These are phyloP conservation scores for Cerastoderma edule DNA, from an alignment of 2,888 invertebrate species.

Conservation along the genomic window DNA sequence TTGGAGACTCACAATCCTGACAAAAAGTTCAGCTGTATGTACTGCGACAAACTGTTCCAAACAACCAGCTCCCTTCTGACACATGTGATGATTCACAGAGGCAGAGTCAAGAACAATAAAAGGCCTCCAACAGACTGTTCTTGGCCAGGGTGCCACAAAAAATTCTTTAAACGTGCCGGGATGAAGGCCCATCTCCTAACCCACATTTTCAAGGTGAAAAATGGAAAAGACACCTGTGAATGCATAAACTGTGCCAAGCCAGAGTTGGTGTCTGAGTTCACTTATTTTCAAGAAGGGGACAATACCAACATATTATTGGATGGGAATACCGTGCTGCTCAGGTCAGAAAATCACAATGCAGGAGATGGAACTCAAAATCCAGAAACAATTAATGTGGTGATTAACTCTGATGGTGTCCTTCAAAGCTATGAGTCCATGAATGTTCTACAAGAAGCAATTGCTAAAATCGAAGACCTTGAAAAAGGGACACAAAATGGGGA, in stretches of 20 bases:
- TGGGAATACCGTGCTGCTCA: slow-evolving; percentile 1
- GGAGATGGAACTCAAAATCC: neutral
- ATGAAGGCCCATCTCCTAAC: slow-evolving; percentile 51
- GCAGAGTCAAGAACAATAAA: slow-evolving; percentile 43
- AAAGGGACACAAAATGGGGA: slow-evolving; percentile 20
- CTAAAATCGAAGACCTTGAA: slow-evolving; percentile 56
- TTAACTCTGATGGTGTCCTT: slow-evolving; percentile 23
- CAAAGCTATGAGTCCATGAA: slow-evolving; percentile 51
- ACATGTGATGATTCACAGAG: slow-evolving; percentile 55
- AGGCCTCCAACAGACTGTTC: slow-evolving; percentile 39
- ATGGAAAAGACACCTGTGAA: slow-evolving; percentile 50
- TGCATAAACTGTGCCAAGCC: slow-evolving; percentile 45
- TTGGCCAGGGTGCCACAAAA: slow-evolving; percentile 47
- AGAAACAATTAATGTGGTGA: slow-evolving; percentile 21
- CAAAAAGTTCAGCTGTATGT: slow-evolving; percentile 50
- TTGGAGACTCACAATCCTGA: slow-evolving; percentile 53
- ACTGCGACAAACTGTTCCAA: slow-evolving; percentile 49
- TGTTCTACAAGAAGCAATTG: slow-evolving; percentile 54
- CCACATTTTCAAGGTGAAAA: slow-evolving; percentile 57
- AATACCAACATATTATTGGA: neutral
- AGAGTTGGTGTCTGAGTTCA: neutral
- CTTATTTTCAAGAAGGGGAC: slow-evolving; percentile 3
- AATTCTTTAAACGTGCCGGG: slow-evolving; percentile 43
- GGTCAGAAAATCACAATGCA: neutral
- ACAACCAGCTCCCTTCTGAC: slow-evolving; percentile 56